These are phyloP conservation scores for Ranitomeya imitator DNA, from an alignment of 2,113 vertebrate genomes.

Conservation along the genomic window DNA sequence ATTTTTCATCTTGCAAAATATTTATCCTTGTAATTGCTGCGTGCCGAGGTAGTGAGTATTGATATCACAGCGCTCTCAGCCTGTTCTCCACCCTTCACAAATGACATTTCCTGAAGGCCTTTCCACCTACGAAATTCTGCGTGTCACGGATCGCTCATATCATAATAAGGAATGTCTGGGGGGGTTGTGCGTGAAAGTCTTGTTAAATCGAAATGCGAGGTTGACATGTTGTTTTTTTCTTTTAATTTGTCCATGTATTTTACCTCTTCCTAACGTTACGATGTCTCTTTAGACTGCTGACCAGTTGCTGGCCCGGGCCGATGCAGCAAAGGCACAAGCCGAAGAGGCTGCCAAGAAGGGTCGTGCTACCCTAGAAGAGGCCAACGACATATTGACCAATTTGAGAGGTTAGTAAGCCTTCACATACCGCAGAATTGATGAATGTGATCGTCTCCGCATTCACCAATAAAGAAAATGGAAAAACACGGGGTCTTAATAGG, in stretches of 20 bases:
- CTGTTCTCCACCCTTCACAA: not conserved
- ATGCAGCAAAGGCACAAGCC: slow-evolving; percentile 92
- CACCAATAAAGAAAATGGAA: not conserved
- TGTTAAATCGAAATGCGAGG: not conserved
- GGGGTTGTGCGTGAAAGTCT: not conserved
- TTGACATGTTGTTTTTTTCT: not conserved
- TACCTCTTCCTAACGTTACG: not conserved
- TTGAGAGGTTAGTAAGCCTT: slow-evolving; percentile 78
- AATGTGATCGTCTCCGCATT: not conserved
- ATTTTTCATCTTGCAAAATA: not conserved
- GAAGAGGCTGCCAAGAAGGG: slow-evolving; percentile 93
- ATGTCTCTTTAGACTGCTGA: slow-evolving; percentile 85
- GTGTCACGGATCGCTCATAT: not conserved
- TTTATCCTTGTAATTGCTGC: not conserved
- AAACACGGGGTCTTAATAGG: not conserved
- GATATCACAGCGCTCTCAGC: not conserved
- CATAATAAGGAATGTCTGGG: not conserved
- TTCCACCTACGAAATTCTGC: not conserved
- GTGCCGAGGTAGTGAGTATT: not conserved
- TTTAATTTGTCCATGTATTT: not conserved
- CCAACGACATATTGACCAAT: slow-evolving; percentile 87
- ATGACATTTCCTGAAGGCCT: slow-evolving; percentile 2
- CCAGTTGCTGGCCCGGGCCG: slow-evolving; percentile 91
- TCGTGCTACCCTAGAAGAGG: slow-evolving; percentile 84
- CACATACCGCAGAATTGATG: not conserved